These are phyloP conservation scores for Cassiopea xamachana DNA, from an alignment of 30 jellyfish, hydroid and myxozoan genomes.

Conservation along the genomic window DNA sequence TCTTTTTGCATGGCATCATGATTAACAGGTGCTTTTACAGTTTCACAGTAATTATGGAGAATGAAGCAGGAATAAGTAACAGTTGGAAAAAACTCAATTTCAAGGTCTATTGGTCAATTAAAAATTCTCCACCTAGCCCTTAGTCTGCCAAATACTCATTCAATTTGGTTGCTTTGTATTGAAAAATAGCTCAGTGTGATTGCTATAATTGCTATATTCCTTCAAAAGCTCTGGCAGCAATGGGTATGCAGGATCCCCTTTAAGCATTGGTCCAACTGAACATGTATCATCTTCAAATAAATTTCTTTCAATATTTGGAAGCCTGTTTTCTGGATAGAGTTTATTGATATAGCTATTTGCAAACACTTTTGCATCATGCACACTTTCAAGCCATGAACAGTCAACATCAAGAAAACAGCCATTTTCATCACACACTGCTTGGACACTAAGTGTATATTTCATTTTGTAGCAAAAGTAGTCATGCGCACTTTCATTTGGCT, in stretches of 20 bases:
- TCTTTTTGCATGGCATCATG: not conserved
- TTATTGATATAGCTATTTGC: slow-evolving; percentile 45
- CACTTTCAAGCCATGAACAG: too few relatives aligned
- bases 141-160: slow-evolving; percentile 81
- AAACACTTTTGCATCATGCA: not conserved
- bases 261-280: not conserved
- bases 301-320: slow-evolving; percentile 32
- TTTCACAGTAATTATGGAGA: too few relatives aligned
- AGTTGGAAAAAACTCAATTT: not conserved
- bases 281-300: slow-evolving; percentile 43
- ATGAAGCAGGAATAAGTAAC: not conserved
- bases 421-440: not conserved
- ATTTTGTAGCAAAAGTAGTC: slow-evolving; percentile 74
- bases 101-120: slow-evolving; percentile 61
- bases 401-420: too few relatives aligned
- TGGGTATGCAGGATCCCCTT: slow-evolving; percentile 90
- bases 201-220: too few relatives aligned
- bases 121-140: slow-evolving; percentile 68
- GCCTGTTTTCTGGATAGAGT: slow-evolving; percentile 26
- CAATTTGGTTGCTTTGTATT: slow-evolving; percentile 50
- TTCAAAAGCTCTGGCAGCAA: slow-evolving; percentile 38
- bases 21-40: too few relatives aligned
- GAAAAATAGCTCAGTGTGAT: not conserved
- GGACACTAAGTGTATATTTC: slow-evolving; percentile 53
- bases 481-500: slow-evolving; percentile 53